Evolutionary conservation across 2,888 invertebrate species (phyloP).

Genomic region (Caenorhabditis sp.): DNA sequence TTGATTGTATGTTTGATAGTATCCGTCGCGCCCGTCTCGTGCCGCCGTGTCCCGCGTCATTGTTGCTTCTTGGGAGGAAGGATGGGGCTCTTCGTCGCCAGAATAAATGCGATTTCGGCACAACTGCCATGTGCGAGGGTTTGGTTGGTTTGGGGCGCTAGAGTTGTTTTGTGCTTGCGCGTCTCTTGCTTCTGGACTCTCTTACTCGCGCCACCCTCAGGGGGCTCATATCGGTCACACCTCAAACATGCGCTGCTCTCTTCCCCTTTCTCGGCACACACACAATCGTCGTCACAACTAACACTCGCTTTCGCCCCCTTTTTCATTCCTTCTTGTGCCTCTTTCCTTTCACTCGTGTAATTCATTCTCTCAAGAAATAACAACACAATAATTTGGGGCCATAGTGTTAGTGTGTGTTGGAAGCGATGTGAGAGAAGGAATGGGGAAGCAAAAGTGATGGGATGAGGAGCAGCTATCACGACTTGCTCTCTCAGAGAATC

Average conservation of each 20-base stretch:
- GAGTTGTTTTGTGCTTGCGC: conserved; percentile 40
- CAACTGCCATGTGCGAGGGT: conserved; percentile 3
- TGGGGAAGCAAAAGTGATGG: background rate
- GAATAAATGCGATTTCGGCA: conserved; percentile 42
- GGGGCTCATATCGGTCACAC: conserved; percentile 63
- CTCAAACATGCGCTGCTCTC: conserved; percentile 57
- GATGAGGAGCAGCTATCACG: background rate
- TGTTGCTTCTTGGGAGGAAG: background rate
- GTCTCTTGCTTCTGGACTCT: conserved; percentile 37
- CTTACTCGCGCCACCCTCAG: conserved; percentile 53
- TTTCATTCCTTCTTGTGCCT: conserved; percentile 2
- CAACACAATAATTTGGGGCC: conserved; percentile 29
- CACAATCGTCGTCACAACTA: conserved; percentile 45
- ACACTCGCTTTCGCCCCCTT: conserved; percentile 24
- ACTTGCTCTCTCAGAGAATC: background rate
- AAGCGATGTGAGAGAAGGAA: background rate
- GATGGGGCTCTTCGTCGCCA: background rate
- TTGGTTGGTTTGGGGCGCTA: no score
- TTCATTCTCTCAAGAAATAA: conserved; percentile 49
- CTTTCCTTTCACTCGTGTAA: conserved; percentile 19
- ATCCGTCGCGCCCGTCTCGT: background rate
- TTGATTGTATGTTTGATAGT: conserved; percentile 44
- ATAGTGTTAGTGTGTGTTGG: conserved; percentile 9
- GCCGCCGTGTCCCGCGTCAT: conserved; percentile 15
- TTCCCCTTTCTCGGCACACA: conserved; percentile 32